Evolutionary conservation across 2,797 vertebrate species (phyloP).

Genomic region (Phataginus tetradactyla): DNA sequence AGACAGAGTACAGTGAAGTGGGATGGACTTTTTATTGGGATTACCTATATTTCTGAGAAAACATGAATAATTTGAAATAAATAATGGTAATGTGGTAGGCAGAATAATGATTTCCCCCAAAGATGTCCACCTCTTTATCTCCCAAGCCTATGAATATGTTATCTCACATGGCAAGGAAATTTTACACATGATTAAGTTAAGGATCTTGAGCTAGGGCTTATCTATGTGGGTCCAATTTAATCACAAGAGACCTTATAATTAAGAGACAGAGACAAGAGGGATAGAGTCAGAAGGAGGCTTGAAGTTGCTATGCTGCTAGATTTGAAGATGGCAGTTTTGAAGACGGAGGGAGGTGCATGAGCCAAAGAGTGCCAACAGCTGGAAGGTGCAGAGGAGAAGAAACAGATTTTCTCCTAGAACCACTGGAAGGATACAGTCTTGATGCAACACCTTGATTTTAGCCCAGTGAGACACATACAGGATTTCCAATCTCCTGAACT

Average conservation of each 20-base stretch:
- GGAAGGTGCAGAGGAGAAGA: background rate
- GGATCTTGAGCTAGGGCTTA: background rate
- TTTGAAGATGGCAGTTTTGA: background rate
- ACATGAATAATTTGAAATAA: background rate
- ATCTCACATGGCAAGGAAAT: background rate
- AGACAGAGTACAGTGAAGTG: background rate
- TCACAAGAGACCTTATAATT: background rate
- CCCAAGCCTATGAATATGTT: background rate
- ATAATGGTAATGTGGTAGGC: background rate
- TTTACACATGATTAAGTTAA: background rate
- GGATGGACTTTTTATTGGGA: background rate
- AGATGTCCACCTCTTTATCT: background rate
- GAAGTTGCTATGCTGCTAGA: no score
- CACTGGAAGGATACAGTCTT: background rate
- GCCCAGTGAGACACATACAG: background rate
- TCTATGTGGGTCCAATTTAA: no score
- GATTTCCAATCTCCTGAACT: background rate
- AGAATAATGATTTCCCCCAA: background rate
- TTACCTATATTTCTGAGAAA: background rate
- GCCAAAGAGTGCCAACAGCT: background rate
- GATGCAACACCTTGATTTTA: background rate
- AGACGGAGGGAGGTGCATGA: background rate
- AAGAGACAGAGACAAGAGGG: fast-evolving
- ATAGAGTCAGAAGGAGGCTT: background rate
- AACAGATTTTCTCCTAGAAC: background rate